These are phyloP conservation scores for Callinectes sapidus DNA, from an alignment of 2,888 invertebrate genomes.

Conservation along the genomic window DNA sequence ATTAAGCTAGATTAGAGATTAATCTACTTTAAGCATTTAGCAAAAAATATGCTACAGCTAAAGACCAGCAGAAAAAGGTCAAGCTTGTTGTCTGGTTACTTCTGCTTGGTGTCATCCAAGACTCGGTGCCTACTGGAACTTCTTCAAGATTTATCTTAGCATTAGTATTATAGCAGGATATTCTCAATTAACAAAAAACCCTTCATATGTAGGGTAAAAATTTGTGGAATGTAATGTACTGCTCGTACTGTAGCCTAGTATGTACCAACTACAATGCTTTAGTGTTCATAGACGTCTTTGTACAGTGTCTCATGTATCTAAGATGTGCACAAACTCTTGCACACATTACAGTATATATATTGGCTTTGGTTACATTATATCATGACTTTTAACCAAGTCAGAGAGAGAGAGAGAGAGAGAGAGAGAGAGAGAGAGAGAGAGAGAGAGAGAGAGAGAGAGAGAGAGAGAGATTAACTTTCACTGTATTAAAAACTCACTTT, in stretches of 20 bases:
- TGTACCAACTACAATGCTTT: not conserved
- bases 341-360: not conserved
- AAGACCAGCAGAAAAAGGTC: not conserved
- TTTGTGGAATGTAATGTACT: not conserved
- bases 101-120: not conserved
- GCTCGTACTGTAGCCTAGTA: constrained; percentile 12
- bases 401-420: constrained; percentile 28
- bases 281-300: constrained; percentile 34
- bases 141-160: not conserved
- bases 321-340: not conserved
- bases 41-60: not conserved
- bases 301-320: not conserved
- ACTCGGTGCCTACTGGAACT: not conserved
- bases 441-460: constrained; percentile 22
- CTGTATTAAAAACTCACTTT: not conserved
- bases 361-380: not conserved
- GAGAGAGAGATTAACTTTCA: not conserved
- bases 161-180: not conserved
- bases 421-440: constrained; percentile 25
- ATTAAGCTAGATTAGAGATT: constrained; percentile 3
- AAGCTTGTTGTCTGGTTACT: not conserved
- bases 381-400: not conserved
- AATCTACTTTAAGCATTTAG: not conserved
- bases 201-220: not conserved
- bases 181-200: constrained; percentile 3